phyloP scores from a whole-genome alignment of 2,797 vertebrate genomes.

The Cuniculus paca region DNA sequence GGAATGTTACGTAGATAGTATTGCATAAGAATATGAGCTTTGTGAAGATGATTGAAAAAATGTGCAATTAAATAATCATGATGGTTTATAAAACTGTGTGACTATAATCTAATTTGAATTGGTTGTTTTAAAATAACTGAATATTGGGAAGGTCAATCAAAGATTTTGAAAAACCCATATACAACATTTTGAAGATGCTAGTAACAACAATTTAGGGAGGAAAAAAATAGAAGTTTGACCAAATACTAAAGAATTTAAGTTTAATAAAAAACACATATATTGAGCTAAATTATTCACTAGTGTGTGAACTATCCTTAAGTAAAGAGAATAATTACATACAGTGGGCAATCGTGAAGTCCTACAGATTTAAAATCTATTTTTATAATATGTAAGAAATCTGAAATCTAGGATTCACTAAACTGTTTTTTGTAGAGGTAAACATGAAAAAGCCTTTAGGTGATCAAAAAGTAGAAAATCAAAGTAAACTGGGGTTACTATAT shows the following conservation, averaged over 20 bases:
- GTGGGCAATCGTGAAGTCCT: background rate
- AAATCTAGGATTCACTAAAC: background rate
- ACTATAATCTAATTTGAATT: background rate
- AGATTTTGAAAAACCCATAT: background rate
- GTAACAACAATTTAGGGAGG: background rate
- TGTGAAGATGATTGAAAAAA: background rate
- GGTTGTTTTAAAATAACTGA: background rate
- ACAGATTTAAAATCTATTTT: background rate
- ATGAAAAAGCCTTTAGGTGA: background rate
- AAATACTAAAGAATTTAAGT: background rate
- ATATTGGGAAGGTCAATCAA: background rate
- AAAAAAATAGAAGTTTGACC: background rate
- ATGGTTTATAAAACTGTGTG: background rate
- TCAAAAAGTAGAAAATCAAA: background rate
- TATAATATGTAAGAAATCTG: background rate
- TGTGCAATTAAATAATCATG: background rate
- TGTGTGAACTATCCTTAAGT: background rate
- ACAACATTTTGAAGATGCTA: background rate
- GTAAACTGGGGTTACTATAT: fast-evolving
- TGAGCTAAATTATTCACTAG: background rate
- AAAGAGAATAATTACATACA: background rate
- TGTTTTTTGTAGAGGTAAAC: background rate
- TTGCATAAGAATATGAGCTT: background rate
- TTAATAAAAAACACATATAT: background rate
- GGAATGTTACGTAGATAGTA: fast-evolving